Evolutionary conservation across 2,888 invertebrate species (phyloP), one percentile per base, ranked within the genome.

Genomic region (Stenchaetothrips biformis): DNA sequence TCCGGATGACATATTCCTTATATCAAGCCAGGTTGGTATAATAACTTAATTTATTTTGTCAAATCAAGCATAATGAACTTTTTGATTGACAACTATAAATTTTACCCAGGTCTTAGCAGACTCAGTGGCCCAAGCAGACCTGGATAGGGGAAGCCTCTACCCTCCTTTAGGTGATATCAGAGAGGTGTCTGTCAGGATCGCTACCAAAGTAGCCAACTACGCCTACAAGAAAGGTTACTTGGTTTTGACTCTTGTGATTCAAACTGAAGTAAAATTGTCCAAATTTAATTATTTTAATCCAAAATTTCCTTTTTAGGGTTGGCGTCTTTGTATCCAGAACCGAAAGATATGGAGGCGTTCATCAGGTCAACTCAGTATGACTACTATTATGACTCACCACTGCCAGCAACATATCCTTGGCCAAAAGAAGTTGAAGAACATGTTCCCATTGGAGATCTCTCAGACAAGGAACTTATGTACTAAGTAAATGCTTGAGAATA

Each of bases 1-100:
- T 85, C 93, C 93, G 8, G 98, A 99, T 86, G 93, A 94, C 82
- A 91, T 98, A 87, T 99, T 99, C 91, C 89, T 99, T 79, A 92
- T 95, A 80, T 96, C 99, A 18, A 97, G 99, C n/a, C 92, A 94
- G 89, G 95, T 94, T 85, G 84, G 86, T 81, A 48, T 37, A 37
- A 9, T 37, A 53, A 79, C 25, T 48, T 25, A 77, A 11, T 16
- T 18, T 37, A 59, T 7, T 25, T 11, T 80, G 48, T 77, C 80
- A 18, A 77, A 48, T 81, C 8, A 81, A 27, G 47, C 6, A 47
- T 81, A 48, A 13, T 11, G 7, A 78, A n/a, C 77, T 16, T 78
- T 8, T 21, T 78, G 1, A 13, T 6, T 21, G 25, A 6, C 25
- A 79, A 47, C 48, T 78, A 49, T 49, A 8, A 27, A 47, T 78